A percentile compares a stretch with the other conserved stretches of the same genome.
phyloP scores from a whole-genome alignment of 2,113 vertebrate species.

The Grammomys surdaster region DNA sequence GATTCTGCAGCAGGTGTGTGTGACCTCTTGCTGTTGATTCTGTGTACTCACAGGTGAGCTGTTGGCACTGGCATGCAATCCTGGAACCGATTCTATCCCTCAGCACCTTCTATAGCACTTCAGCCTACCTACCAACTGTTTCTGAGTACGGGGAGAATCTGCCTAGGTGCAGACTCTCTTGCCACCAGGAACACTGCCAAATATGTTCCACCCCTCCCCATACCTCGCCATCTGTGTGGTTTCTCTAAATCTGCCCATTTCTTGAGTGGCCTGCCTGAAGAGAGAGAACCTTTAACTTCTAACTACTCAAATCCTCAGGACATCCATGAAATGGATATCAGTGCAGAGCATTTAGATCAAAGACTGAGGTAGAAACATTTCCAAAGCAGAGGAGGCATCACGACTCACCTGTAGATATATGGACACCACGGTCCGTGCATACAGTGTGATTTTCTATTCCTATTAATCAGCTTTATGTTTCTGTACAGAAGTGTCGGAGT shows the following conservation, averaged over 20 bases:
- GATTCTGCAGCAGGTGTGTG: neutral
- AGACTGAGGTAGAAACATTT: conserved; percentile 58
- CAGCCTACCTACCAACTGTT: conserved; percentile 47
- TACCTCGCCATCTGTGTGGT: neutral
- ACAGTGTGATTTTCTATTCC: neutral
- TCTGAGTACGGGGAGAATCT: neutral
- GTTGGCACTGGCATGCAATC: neutral
- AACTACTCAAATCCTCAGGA: neutral
- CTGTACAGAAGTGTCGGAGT: neutral
- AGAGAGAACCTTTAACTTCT: neutral
- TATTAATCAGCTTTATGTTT: neutral
- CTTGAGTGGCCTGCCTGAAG: neutral
- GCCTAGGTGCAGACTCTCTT: neutral
- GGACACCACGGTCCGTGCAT: conserved; percentile 39
- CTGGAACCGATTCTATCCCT: neutral
- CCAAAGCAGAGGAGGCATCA: conserved; percentile 47
- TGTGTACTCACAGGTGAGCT: neutral
- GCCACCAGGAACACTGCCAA: neutral
- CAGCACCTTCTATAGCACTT: neutral
- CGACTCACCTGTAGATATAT: conserved; percentile 27
- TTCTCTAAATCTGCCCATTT: conserved; percentile 28
- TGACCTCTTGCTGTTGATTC: neutral
- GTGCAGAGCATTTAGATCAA: neutral
- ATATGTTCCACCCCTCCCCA: neutral
- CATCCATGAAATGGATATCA: neutral